A percentile compares a stretch with the other conserved stretches of the same genome.
Evolutionary conservation across 2,797 vertebrate species (phyloP).

Genomic region (Pteronotus mesoamericanus): DNA sequence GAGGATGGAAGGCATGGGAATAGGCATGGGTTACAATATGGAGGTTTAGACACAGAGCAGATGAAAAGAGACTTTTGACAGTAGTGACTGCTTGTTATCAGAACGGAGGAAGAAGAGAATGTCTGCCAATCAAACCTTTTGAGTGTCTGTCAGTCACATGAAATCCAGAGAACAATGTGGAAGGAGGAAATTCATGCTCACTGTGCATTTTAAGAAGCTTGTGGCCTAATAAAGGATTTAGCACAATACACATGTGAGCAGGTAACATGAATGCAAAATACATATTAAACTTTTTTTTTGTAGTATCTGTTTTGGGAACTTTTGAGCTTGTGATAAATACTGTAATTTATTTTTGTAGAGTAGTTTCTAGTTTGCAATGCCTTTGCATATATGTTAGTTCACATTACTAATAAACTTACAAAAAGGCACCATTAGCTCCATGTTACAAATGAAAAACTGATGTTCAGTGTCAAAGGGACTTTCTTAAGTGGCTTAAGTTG

Average conservation of each 20-base stretch:
- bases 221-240: background rate
- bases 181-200: background rate
- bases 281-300: background rate
- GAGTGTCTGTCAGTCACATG: background rate
- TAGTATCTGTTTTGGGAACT: background rate
- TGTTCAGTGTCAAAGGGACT: background rate
- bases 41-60: background rate
- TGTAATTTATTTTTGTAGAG: slow-evolving; percentile 34
- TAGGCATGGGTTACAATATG: background rate
- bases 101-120: background rate
- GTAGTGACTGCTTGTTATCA: background rate
- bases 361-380: slow-evolving; percentile 8
- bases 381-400: background rate
- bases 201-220: background rate
- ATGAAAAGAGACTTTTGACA: background rate
- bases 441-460: slow-evolving; percentile 5
- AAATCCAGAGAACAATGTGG: background rate
- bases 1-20: background rate
- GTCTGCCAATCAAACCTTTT: background rate
- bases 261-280: background rate
- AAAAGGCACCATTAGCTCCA: background rate
- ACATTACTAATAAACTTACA: background rate
- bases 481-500: background rate
- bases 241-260: background rate
- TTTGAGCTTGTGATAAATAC: background rate